A percentile compares a stretch with the other conserved stretches of the same genome.
These are phyloP conservation scores for Sinodicranocentrus sp. DNA, from an alignment of 2,888 invertebrate genomes.

Conservation along the genomic window DNA sequence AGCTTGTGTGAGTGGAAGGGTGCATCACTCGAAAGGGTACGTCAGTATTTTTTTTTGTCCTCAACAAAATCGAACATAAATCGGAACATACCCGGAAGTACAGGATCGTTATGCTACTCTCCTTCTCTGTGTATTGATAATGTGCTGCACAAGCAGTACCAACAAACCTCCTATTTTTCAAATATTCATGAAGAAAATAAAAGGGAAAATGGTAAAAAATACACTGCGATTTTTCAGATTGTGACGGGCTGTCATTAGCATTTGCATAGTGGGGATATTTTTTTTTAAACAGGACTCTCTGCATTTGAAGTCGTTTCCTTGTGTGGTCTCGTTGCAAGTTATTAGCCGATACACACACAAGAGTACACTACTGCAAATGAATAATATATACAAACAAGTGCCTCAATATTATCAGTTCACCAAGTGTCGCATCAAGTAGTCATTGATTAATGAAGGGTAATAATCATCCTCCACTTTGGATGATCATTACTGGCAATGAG, in stretches of 20 bases:
- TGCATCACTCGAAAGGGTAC: not conserved
- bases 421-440: constrained; percentile 63
- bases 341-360: not conserved
- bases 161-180: constrained; percentile 36
- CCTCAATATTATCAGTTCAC: constrained; percentile 11
- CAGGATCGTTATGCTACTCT: too few relatives aligned
- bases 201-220: constrained; percentile 21
- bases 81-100: constrained; percentile 39
- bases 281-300: not conserved
- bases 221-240: constrained; percentile 38
- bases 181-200: constrained; percentile 6
- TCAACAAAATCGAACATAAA: not conserved
- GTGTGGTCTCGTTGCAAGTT: constrained; percentile 11
- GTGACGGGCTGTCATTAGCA: constrained; percentile 56
- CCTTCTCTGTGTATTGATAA: constrained; percentile 35
- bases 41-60: not conserved
- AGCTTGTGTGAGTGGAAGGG: not conserved
- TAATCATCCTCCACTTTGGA: constrained; percentile 36
- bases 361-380: constrained; percentile 21
- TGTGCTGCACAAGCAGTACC: not conserved
- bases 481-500: constrained; percentile 13
- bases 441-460: constrained; percentile 64
- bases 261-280: constrained; percentile 45
- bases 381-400: constrained; percentile 33
- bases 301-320: not conserved